Conservation (phyloP, 2,113 vertebrate species). For the Saguinus imperator region DNA sequence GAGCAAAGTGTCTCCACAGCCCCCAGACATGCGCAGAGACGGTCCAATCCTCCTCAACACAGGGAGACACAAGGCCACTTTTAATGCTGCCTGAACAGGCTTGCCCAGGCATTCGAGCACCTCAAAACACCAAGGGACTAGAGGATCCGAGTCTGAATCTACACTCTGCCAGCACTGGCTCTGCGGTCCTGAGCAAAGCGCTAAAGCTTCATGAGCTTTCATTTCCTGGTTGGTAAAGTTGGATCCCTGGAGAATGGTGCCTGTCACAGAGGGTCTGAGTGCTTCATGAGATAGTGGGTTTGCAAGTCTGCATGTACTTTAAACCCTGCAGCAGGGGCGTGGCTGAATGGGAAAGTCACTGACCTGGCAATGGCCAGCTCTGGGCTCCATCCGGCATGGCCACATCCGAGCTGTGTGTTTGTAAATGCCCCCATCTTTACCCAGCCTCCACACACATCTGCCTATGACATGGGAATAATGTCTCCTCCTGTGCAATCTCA, state of each 20-base stretch:
- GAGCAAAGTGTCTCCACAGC: accelerated
- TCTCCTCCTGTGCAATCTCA: no score
- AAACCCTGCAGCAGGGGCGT: accelerated
- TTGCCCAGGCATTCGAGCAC: accelerated
- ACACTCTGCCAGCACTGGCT: not conserved
- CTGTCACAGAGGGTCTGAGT: no score
- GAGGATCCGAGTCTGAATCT: not conserved
- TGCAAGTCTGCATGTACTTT: not conserved
- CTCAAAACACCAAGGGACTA: not conserved
- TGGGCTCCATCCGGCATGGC: accelerated
- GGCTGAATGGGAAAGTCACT: not conserved
- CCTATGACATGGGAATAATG: not conserved
- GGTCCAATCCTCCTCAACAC: accelerated
- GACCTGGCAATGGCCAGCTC: not conserved
- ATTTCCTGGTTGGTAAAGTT: not conserved
- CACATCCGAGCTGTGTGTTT: not conserved
- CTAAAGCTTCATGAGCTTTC: no score
- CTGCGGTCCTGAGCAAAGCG: not conserved
- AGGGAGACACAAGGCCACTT: not conserved
- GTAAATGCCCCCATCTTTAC: no score
- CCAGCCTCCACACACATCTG: not conserved
- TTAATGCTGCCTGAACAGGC: not conserved
- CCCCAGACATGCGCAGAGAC: not conserved
- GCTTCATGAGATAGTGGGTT: not conserved
- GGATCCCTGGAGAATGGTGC: not conserved